Evolutionary conservation across 2,888 invertebrate species (phyloP), one percentile per base, ranked within the genome.

Genomic region (Biston stratarius): DNA sequence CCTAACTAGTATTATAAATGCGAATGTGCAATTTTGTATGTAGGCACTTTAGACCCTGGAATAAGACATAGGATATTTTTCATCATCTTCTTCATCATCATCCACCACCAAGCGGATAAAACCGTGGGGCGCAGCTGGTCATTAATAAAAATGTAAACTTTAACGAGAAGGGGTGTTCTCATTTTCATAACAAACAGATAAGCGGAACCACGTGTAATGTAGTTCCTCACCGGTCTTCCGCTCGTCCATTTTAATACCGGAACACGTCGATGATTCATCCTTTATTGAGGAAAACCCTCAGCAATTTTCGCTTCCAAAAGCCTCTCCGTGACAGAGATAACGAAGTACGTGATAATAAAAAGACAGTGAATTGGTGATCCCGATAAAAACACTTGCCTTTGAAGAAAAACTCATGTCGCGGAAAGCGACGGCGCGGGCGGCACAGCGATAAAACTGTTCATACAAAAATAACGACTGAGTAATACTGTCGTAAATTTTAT

Each of bases 401-500:
- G 77, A 81, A 80, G 78, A 83, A 86, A 83, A 87, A 82, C 81
- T 83, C 83, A 79, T 85, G 85, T 88, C 80, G 80, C 77, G 82
- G 77, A 82, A 85, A 85, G 83, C 81, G 85, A 81, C 80, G 80
- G 77, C 78, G 62, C 59, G 62, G 48, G 62, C 68, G 71, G 77
- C 80, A 78, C 73, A 77, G 76, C 83, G 83, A 92, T 92, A 92
- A 91, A 92, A 90, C 84, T 90, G 87, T 88, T 90, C 89, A 87
- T 90, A 91, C 88, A 88, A 90, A 91, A 91, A 91, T 92, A 92
- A 92, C 90, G 91, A 89, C 88, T 86, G 82, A 82, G 90, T 92
- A 92, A 92, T 91, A 86, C 83, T 83, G 86, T 87, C 92, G 90
- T 93, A 91, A 93, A 92, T 89, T 93, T 92, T 90, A 92, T 91